Conservation (phyloP, 2,113 vertebrate genomes). For the Loxodonta africana region DNA sequence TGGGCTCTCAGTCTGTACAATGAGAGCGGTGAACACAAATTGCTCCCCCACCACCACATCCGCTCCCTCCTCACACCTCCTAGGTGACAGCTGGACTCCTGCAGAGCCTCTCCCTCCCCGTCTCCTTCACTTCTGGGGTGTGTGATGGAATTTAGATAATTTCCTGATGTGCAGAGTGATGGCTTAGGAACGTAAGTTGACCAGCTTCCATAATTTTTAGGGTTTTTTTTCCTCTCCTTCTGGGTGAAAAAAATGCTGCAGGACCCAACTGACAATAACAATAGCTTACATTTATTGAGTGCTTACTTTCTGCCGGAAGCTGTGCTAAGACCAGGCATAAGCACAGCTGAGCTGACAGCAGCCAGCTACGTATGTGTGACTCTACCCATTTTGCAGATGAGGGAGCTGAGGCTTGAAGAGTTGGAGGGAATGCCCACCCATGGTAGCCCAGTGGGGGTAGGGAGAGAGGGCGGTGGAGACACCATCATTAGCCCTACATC, state of each 20-base stretch:
- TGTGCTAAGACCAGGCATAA: not conserved
- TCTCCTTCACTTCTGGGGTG: not conserved
- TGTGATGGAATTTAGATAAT: not conserved
- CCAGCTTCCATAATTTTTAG: conserved; percentile 38
- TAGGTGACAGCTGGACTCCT: not conserved
- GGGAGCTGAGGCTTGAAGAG: not conserved
- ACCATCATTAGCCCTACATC: not conserved
- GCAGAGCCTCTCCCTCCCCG: not conserved
- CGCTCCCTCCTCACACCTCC: not conserved
- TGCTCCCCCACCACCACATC: accelerated
- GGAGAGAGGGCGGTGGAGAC: not conserved
- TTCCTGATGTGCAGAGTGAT: conserved; percentile 34
- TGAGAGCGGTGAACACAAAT: accelerated
- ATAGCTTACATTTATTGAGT: not conserved
- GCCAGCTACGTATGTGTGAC: accelerated
- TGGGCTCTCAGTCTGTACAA: not conserved
- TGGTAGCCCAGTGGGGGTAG: not conserved
- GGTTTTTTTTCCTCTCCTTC: not conserved
- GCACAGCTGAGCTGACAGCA: not conserved
- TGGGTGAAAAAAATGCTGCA: conserved; percentile 18
- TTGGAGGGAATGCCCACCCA: too few relatives aligned
- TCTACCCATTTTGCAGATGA: not conserved
- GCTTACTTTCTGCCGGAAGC: not conserved
- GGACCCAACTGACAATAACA: not conserved
- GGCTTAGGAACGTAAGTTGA: not conserved